These are phyloP conservation scores for Dissostichus mawsoni DNA, from an alignment of 2,113 vertebrate genomes.

Conservation along the genomic window DNA sequence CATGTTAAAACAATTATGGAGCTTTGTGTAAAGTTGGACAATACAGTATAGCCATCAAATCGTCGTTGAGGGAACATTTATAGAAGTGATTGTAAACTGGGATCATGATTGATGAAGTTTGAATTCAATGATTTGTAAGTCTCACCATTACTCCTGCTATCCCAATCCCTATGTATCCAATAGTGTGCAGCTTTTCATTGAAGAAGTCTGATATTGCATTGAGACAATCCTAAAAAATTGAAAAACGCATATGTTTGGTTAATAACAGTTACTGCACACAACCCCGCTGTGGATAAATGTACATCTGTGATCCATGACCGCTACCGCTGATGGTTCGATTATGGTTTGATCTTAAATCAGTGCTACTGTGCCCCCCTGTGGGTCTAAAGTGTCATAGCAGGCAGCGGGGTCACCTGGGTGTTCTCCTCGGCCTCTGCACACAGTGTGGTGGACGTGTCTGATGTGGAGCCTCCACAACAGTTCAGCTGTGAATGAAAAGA, in stretches of 20 bases:
- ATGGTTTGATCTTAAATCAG: not conserved
- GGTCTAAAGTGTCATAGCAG: not conserved
- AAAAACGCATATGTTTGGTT: too few species aligned
- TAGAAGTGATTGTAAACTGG: not conserved
- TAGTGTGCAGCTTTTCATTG: constrained; percentile 88
- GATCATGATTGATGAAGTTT: not conserved
- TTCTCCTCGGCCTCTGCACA: constrained; percentile 48
- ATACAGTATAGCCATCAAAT: not conserved
- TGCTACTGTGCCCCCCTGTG: constrained; percentile 52
- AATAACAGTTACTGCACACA: too few species aligned
- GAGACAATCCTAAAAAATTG: constrained; percentile 86
- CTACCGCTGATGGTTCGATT: not conserved
- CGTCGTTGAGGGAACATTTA: not conserved
- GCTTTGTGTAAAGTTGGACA: not conserved
- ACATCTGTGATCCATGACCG: too few species aligned
- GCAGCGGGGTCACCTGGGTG: constrained; percentile 51
- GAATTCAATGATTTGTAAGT: not conserved
- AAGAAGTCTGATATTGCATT: constrained; percentile 88
- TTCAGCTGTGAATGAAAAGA: constrained; percentile 73
- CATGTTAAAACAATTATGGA: not conserved
- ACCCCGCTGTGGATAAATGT: not conserved
- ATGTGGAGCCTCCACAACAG: constrained; percentile 69
- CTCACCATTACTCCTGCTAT: constrained; percentile 94
- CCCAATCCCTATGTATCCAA: constrained; percentile 92
- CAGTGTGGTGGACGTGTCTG: not conserved